These are phyloP conservation scores for Clarias gariepinus DNA, from an alignment of 2,113 vertebrate species.

Conservation along the genomic window DNA sequence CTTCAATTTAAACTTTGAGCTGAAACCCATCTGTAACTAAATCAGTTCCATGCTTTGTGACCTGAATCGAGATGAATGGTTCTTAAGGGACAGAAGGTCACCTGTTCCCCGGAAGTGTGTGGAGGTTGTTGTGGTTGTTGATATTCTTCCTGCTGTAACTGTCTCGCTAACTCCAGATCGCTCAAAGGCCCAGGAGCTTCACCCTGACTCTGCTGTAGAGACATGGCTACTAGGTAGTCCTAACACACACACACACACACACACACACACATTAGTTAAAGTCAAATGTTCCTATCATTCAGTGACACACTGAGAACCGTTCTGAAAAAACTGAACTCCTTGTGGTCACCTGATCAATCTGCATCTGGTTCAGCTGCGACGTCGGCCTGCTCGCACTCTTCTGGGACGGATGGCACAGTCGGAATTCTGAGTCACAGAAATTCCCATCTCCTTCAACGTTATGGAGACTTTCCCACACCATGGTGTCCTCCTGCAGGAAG, in stretches of 20 bases:
- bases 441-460: slow-evolving; percentile 91
- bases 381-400: slow-evolving; percentile 55
- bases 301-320: not conserved
- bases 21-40: no score
- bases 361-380: slow-evolving; percentile 75
- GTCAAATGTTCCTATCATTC: not conserved
- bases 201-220: slow-evolving; percentile 82
- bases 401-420: slow-evolving; percentile 78
- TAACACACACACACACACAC: slow-evolving; percentile 54
- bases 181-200: slow-evolving; percentile 70
- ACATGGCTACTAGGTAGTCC: slow-evolving; percentile 91
- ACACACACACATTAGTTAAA: slow-evolving; percentile 11
- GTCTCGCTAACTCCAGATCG: slow-evolving; percentile 88
- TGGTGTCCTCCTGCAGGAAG: slow-evolving; percentile 83
- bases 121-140: slow-evolving; percentile 72
- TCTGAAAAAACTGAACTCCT: not conserved
- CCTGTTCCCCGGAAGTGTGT: slow-evolving; percentile 33
- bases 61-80: not conserved
- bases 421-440: slow-evolving; percentile 87
- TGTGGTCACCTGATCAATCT: slow-evolving; percentile 83
- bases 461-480: slow-evolving; percentile 93
- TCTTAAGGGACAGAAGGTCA: not conserved
- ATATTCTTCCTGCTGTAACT: slow-evolving; percentile 91
- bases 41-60: not conserved
- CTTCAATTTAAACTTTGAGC: not conserved